Base-by-base conservation (phyloP, 2,113 vertebrate species). In the Xiphophorus couchianus region DNA sequence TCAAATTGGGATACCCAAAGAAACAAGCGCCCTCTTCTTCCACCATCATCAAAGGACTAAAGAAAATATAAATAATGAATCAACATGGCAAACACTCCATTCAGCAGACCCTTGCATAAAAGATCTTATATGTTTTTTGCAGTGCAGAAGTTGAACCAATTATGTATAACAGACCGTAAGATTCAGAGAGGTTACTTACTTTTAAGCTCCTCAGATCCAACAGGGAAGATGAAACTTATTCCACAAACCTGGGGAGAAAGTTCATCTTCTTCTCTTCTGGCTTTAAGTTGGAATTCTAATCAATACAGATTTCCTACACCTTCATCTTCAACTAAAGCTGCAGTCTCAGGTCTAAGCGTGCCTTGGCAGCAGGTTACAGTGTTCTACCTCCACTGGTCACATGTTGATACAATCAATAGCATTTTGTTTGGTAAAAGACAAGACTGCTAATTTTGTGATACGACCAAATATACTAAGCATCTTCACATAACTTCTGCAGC, bases 141-240 rank as follows among this genome's bases (percentile, higher is more conserved):
- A 27, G 2, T 25, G 22, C 15, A 77, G 29, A 74, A 67, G 30
- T 29, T 25, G 29, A 4, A 30, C 28, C n/a, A 72, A 64, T 72
- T 10, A 62, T 29, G 25, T 1, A 25, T 6, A 77, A 77, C 9
- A 78, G 0, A 74, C 39, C 63, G 70, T 42, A 48, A 73, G 3
- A 0, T 30, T 11, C 42, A n/a, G 14, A 78, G 10, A 54, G 76
- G 48, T 31, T 39, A 93, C 90, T 91, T 85, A 93, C 29, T 79
- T 63, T 61, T 5, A 54, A 66, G 48, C 11, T 51, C 42, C 70
- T 31, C 62, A 66, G 54, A 42, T 82, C 73, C 78, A 69, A 25
- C 42, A 68, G 66, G 29, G 37, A 84, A 31, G 35, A 74, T 29
- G 71, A 15, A 29, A 61, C 62, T 37, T 83, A 88, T 84, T 85